Conservation (phyloP, 2,797 vertebrate genomes). For the Lacerta agilis region DNA sequence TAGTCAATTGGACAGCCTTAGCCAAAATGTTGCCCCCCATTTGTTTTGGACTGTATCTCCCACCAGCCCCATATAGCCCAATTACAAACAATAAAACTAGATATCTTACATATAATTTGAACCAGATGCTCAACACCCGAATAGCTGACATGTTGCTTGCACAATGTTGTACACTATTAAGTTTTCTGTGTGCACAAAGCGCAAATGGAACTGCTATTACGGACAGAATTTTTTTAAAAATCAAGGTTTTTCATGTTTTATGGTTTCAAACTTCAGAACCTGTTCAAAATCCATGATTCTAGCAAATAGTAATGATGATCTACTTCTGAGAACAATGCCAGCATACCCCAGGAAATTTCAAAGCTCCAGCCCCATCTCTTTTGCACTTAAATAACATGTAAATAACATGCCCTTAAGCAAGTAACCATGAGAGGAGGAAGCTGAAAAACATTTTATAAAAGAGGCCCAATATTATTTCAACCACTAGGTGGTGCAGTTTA, state of each 20-base stretch:
- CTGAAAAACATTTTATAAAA: neutral
- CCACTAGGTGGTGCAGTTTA: constrained; percentile 67
- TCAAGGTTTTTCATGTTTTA: neutral
- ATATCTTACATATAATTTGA: neutral
- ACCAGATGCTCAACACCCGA: neutral
- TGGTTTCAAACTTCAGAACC: neutral
- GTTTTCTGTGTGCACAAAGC: neutral
- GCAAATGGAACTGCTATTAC: neutral
- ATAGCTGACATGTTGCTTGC: neutral
- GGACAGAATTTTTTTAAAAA: neutral
- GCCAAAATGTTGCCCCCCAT: too few species aligned
- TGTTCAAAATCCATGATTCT: neutral
- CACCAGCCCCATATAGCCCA: neutral
- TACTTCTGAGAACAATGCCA: neutral
- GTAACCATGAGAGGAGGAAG: too few species aligned
- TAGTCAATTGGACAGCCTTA: neutral
- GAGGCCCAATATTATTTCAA: neutral
- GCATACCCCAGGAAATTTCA: neutral
- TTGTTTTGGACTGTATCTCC: too few species aligned
- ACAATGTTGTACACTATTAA: neutral
- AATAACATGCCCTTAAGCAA: neutral
- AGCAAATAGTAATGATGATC: neutral
- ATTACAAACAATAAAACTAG: neutral
- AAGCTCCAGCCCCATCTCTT: neutral
- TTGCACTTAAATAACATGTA: constrained; percentile 2